These are phyloP conservation scores for Nasonia vitripennis DNA, from an alignment of 1,140 invertebrate species.

Conservation along the genomic window DNA sequence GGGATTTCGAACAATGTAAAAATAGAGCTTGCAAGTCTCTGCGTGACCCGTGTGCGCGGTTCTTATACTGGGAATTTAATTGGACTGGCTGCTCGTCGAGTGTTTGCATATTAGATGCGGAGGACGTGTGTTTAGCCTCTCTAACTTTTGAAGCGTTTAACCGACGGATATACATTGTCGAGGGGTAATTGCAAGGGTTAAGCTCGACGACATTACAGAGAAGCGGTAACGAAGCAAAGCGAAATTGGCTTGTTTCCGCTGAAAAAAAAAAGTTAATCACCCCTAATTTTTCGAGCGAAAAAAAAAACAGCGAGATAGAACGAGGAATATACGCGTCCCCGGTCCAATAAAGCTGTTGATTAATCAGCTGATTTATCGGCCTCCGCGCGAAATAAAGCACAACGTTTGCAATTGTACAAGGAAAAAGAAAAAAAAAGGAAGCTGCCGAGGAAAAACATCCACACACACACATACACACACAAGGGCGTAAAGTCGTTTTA, in stretches of 20 bases:
- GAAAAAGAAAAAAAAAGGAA: background rate
- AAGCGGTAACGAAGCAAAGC: too few species aligned
- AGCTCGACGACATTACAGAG: too few species aligned
- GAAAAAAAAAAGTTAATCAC: too few species aligned
- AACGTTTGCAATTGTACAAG: background rate
- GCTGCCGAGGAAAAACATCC: background rate
- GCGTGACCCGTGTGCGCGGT: background rate
- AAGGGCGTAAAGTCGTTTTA: background rate
- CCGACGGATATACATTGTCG: too few species aligned
- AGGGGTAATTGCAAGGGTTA: too few species aligned
- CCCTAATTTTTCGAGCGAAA: too few species aligned
- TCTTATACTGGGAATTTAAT: background rate
- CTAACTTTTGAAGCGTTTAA: too few species aligned
- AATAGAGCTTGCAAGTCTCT: constrained; percentile 1
- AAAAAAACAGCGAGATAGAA: too few species aligned
- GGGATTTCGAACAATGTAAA: constrained; percentile 29
- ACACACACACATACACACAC: background rate
- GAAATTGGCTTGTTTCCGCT: too few species aligned
- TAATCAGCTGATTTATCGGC: background rate
- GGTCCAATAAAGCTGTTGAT: too few species aligned
- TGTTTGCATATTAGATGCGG: background rate
- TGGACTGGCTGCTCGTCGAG: background rate
- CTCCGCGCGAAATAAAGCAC: background rate
- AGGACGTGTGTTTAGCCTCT: too few species aligned
- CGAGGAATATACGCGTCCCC: too few species aligned